A percentile compares a stretch with the other conserved stretches of the same genome.
Evolutionary conservation across 2,797 vertebrate species (phyloP).

Genomic region (Gallinago solitaria): DNA sequence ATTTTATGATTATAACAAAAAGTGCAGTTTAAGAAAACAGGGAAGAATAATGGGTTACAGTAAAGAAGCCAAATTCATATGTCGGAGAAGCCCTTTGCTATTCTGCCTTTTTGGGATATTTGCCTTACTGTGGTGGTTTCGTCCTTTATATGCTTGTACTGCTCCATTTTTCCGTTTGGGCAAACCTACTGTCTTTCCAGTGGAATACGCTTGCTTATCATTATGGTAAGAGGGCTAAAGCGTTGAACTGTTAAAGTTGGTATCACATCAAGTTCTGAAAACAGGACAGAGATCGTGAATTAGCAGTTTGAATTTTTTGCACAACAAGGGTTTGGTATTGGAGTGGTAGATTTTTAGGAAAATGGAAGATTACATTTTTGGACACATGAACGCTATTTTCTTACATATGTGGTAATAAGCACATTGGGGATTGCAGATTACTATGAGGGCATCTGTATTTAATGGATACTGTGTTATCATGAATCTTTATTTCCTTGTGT

Average conservation of each 20-base stretch:
- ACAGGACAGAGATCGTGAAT: not conserved
- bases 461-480: not conserved
- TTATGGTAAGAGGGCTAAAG: not conserved
- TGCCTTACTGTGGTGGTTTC: not conserved
- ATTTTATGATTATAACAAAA: not conserved
- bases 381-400: not conserved
- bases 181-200: not conserved
- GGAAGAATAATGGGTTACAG: not conserved
- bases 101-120: not conserved
- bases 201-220: not conserved
- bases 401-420: not conserved
- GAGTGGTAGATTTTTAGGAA: not conserved
- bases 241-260: not conserved
- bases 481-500: not conserved
- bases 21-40: not conserved
- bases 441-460: not conserved
- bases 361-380: not conserved
- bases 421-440: not conserved
- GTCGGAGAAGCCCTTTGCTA: not conserved
- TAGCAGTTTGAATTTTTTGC: not conserved
- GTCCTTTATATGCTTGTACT: not conserved
- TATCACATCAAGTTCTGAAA: rapidly evolving
- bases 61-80: not conserved
- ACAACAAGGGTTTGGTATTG: not conserved
- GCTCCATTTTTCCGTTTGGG: not conserved